Percentiles rank a stretch among this genome's conserved stretches.
These are phyloP conservation scores for Trissonchulus latispiculum DNA, from an alignment of 2,888 invertebrate species.

Conservation along the genomic window DNA sequence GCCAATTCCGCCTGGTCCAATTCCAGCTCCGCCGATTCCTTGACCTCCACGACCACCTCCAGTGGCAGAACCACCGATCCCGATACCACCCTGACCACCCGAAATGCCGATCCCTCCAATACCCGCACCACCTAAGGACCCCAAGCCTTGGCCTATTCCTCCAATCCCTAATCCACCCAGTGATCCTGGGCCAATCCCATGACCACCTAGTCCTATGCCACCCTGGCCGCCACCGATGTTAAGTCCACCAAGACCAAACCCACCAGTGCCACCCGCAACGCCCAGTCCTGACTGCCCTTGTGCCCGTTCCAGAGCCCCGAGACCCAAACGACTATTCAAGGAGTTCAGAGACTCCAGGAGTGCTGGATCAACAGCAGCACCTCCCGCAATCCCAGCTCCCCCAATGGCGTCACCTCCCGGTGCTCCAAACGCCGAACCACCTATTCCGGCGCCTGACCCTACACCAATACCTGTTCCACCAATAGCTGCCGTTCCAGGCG, in stretches of 20 bases:
- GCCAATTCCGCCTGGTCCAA: not conserved
- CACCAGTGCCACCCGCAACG: too few relatives aligned
- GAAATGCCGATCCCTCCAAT: not conserved
- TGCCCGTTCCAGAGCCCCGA: too few relatives aligned
- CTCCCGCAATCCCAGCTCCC: too few relatives aligned
- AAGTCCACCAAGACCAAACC: not conserved
- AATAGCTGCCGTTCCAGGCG: not conserved
- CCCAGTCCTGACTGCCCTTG: too few relatives aligned
- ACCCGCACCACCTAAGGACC: not conserved
- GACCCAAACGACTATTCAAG: too few relatives aligned
- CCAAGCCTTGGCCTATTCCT: too few relatives aligned
- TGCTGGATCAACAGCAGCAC: too few relatives aligned
- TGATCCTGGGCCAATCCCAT: too few relatives aligned
- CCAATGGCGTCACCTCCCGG: constrained; percentile 2
- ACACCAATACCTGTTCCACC: not conserved
- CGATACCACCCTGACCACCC: not conserved
- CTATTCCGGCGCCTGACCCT: not conserved
- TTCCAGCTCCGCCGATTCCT: not conserved
- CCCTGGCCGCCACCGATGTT: not conserved
- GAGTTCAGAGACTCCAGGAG: too few relatives aligned
- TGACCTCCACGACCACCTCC: not conserved
- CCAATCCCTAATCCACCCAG: too few relatives aligned
- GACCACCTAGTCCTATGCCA: not conserved
- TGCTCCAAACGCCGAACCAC: not conserved
- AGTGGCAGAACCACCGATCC: not conserved